Evolutionary conservation across 1,140 invertebrate species (phyloP), one percentile per base, ranked within the genome.

Genomic region (Scaptomyza hsui): DNA sequence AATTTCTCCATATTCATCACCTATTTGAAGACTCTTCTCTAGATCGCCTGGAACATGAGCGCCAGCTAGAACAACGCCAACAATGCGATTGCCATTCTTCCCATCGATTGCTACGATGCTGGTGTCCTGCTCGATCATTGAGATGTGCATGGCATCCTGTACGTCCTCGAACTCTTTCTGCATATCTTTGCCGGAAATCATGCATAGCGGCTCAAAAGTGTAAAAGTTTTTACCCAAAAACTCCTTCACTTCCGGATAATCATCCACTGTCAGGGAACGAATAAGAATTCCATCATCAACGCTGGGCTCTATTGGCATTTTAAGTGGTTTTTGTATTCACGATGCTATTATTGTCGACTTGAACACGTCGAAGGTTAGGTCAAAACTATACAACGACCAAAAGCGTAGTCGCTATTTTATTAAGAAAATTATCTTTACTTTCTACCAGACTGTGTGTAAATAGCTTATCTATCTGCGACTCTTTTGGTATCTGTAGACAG

Each of bases 91-190:
- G 1, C 10, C 1, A 3, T 55, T 15, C 21, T 10, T 16, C 2
- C 16, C 44, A 6, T 60, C 26, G 1, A 49, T 7, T 7, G 63
- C 45, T 24, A 56, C 16, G 9, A 47, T 9, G 13, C 60, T 61
- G 3, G 72, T 75, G 7, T 62, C 61, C 21, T 72, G 41, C 16
- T 47, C 15, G 35, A 75, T 56, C 61, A 75, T 49, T 10, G 51
- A 48, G 1, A 53, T 19, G 18, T 67, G 53, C 19, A 56, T 56
- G 0, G 55, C 62, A 24, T 72, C 56, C 10, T 49, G 42, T 6
- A 32, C 29, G 13, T 72, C 5, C 37, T 72, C 69, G n/a, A 48
- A 42, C 4, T 48, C 21, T 0, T 16, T 49, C 0, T 67, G 41
- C 1, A 60, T 19, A 16, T 44, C 4, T 10, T 60, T 61, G 1